Conservation (phyloP, 2,113 vertebrate species). For the Isurus oxyrinchus region DNA sequence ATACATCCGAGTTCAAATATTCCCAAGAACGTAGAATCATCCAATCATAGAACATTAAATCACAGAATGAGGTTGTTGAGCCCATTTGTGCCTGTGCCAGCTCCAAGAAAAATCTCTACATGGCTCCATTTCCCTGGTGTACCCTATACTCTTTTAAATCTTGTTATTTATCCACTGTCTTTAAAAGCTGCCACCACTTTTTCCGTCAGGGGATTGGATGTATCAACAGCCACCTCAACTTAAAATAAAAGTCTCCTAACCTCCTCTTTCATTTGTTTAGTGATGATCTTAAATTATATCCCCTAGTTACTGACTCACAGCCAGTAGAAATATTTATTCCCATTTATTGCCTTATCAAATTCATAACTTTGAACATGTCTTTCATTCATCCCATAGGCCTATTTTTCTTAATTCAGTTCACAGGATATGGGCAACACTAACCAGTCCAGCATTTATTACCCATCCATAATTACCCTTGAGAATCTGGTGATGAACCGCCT, state of each 20-base stretch:
- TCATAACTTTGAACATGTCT: no score
- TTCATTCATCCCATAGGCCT: no score
- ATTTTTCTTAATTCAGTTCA: no score
- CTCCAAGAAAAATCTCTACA: not conserved
- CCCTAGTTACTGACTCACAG: no score
- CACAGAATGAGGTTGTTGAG: not conserved
- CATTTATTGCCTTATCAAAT: no score
- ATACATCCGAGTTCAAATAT: not conserved
- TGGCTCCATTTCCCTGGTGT: not conserved
- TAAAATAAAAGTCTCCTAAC: not conserved
- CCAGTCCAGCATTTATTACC: no score
- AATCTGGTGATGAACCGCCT: no score
- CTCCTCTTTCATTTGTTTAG: not conserved
- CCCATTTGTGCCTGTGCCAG: not conserved
- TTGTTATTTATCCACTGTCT: not conserved
- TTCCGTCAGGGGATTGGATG: not conserved
- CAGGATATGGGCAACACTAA: no score
- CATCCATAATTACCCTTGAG: no score
- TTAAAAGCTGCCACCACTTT: not conserved
- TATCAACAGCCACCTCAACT: not conserved
- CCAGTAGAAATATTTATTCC: no score
- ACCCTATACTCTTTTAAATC: not conserved
- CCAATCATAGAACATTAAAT: not conserved
- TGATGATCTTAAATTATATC: not conserved
- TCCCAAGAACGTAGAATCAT: not conserved